phyloP scores from a whole-genome alignment of 2,888 invertebrate genomes.

The Parnassius mnemosyne region DNA sequence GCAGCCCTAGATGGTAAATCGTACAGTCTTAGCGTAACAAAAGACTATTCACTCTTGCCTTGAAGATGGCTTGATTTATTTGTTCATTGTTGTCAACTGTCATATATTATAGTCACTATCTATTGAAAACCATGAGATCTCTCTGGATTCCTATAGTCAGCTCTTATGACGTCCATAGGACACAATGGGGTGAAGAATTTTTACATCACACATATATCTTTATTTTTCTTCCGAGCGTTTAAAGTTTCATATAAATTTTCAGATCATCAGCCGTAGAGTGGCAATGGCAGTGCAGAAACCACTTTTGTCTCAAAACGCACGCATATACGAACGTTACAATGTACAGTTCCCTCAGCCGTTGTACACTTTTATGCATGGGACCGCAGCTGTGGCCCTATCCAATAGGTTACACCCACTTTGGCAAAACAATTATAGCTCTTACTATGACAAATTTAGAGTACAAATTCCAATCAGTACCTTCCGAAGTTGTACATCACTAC shows the following conservation, averaged over 20 bases:
- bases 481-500: constrained; percentile 48
- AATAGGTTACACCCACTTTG: constrained; percentile 83
- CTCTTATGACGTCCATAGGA: too few relatives aligned
- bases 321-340: constrained; percentile 32
- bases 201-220: too few relatives aligned
- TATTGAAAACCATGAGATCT: too few relatives aligned
- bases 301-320: constrained; percentile 50
- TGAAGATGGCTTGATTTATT: too few relatives aligned
- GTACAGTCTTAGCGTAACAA: too few relatives aligned
- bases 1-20: too few relatives aligned
- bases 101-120: too few relatives aligned
- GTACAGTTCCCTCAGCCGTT: constrained; percentile 81
- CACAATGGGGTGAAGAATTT: too few relatives aligned
- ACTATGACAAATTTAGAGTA: constrained; percentile 77
- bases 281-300: constrained; percentile 50
- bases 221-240: too few relatives aligned
- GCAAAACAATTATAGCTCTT: constrained; percentile 79
- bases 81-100: too few relatives aligned
- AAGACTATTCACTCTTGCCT: too few relatives aligned
- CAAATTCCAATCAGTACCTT: constrained; percentile 61
- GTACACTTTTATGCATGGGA: constrained; percentile 85
- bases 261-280: constrained; percentile 2
- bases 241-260: background rate
- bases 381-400: constrained; percentile 89
- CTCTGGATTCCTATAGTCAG: too few relatives aligned